These are phyloP conservation scores for Ciconia maguari DNA, from an alignment of 2,113 vertebrate species.

Conservation along the genomic window DNA sequence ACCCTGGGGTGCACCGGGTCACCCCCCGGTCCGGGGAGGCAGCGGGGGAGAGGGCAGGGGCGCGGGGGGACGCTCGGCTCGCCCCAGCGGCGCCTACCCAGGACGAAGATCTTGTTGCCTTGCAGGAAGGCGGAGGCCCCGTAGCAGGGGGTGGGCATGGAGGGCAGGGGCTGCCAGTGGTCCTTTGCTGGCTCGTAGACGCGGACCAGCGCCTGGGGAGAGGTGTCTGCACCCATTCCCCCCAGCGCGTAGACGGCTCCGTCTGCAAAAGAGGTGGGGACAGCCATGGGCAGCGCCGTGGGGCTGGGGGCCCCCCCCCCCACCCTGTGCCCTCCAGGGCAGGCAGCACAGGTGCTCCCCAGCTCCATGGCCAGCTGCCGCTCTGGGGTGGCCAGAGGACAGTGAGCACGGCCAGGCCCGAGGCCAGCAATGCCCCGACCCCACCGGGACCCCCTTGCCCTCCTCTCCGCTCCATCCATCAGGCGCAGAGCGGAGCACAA, in stretches of 20 bases:
- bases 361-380: background rate
- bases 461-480: background rate
- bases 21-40: background rate
- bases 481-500: constrained; percentile 41
- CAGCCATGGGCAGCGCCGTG: accelerated
- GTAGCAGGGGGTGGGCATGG: constrained; percentile 96
- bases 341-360: accelerated
- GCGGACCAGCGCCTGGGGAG: constrained; percentile 89
- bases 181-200: constrained; percentile 89
- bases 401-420: background rate
- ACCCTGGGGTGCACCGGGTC: background rate
- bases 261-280: constrained; percentile 72
- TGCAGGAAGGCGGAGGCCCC: constrained; percentile 88
- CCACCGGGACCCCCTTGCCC: background rate
- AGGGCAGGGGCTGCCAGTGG: constrained; percentile 87
- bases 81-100: constrained; percentile 73
- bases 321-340: background rate
- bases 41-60: background rate
- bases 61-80: accelerated
- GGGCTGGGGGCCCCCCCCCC: background rate
- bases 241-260: constrained; percentile 89
- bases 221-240: constrained; percentile 92
- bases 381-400: background rate
- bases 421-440: background rate
- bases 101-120: constrained; percentile 90